Evolutionary conservation across 2,888 invertebrate genomes (phyloP), one percentile per base, ranked within the genome.

Genomic region (Plagiodera versicolora): DNA sequence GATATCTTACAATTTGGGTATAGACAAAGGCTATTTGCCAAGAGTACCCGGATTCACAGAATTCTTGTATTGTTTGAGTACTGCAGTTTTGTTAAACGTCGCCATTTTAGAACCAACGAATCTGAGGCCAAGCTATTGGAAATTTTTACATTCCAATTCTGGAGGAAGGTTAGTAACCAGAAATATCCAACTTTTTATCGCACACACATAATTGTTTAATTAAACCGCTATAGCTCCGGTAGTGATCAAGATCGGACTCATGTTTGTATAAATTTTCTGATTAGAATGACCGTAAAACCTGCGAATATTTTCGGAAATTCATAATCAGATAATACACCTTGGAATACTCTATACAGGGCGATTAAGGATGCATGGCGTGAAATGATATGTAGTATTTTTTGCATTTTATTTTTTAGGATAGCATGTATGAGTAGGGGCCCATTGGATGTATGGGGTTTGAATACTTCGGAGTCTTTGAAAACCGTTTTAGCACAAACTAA

Each of bases 91-190:
- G 35, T 91, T 92, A 76, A 91, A 92, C 79, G 87, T 87, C 5
- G 91, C 89, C 55, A 85, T 92, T 35, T 72, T 92, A 61, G 94
- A 94, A 76, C 91, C 93, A 0, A 88, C 88, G 60, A 89, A 88
- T 73, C 78, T 94, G 65, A 83, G 93, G 66, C 84, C 87, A n/a
- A 91, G 91, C 57, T 94, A 94, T 79, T 92, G 89, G 86, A 90
- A 88, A 75, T 94, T 94, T 78, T 81, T 94, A 45, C 84, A 86
- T 66, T 84, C 84, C 61, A 83, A 92, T 64, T 93, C 93, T 0
- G 90, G 89, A 46, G 87, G 86, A 77, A 82, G 87, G 87, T 85
- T 74, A 79, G 71, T 19, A 0, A 51, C 10, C 24, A 6, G 14
- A 47, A 35, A 14, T 24, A 16, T 56, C 53, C 54, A n/a, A n/a